Conservation (phyloP, 2,888 invertebrate genomes). For the Mimachlamys varia region DNA sequence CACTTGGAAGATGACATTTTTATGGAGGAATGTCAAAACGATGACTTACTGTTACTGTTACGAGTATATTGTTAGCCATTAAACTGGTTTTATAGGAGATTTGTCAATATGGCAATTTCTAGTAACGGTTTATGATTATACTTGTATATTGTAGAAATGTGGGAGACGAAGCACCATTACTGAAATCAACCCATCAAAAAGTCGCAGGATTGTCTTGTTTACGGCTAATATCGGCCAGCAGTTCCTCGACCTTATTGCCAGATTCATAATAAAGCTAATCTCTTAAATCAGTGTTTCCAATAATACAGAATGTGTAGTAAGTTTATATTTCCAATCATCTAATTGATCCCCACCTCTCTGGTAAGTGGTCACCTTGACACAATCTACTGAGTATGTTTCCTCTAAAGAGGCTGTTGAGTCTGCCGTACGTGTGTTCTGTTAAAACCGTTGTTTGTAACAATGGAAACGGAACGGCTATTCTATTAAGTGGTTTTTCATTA, state of each 20-base stretch:
- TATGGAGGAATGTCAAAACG: not conserved
- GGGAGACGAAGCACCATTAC: not conserved
- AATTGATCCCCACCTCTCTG: not conserved
- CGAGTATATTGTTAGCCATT: not conserved
- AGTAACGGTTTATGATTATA: not conserved
- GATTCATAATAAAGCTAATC: conserved; percentile 14
- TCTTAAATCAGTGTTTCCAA: conserved; percentile 13
- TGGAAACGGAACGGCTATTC: no score
- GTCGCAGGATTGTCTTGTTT: not conserved
- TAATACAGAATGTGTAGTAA: not conserved
- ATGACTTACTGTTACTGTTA: not conserved
- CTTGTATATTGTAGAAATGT: not conserved
- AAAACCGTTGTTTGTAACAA: no score
- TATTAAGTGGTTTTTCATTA: no score
- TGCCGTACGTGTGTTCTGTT: no score
- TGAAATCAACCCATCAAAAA: not conserved
- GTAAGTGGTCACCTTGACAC: not conserved
- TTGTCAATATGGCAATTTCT: not conserved
- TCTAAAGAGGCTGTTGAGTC: no score
- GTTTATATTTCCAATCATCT: not conserved
- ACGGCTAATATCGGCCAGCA: not conserved
- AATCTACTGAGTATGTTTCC: not conserved
- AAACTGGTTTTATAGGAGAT: not conserved
- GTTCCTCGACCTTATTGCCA: not conserved
- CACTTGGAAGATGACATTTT: no score